These are phyloP conservation scores for Nothoprocta perdicaria DNA, from an alignment of 2,113 vertebrate genomes.

Conservation along the genomic window DNA sequence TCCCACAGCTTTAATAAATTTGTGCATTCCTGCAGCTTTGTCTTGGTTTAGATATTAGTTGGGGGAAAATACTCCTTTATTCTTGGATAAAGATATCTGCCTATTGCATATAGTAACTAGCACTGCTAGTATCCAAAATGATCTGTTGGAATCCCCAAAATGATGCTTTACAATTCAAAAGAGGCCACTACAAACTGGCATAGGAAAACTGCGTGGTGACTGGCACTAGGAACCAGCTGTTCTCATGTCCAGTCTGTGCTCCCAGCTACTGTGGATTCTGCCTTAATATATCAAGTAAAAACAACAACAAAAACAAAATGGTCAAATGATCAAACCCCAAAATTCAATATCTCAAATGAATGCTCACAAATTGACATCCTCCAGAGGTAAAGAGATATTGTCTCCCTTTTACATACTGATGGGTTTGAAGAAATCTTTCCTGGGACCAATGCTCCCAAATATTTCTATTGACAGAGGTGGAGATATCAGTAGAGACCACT, in stretches of 20 bases:
- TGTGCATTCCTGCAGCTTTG: slow-evolving; percentile 45
- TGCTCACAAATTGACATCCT: background rate
- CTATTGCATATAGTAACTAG: background rate
- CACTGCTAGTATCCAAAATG: background rate
- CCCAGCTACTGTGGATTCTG: background rate
- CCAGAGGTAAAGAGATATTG: background rate
- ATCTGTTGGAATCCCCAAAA: background rate
- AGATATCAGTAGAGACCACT: slow-evolving; percentile 21
- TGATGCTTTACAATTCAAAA: background rate
- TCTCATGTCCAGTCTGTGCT: background rate
- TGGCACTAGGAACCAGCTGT: background rate
- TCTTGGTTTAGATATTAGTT: background rate
- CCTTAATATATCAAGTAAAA: background rate
- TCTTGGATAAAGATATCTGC: background rate
- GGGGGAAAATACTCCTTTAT: background rate
- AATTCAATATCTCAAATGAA: background rate
- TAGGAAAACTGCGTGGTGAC: background rate
- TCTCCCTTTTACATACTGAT: background rate
- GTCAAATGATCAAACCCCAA: no score
- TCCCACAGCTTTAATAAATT: slow-evolving; percentile 33
- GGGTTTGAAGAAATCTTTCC: background rate
- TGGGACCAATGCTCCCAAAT: background rate
- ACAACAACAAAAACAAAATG: background rate
- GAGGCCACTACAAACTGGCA: background rate
- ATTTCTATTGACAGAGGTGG: background rate